Percentiles rank a stretch among this genome's conserved stretches.
Evolutionary conservation across 2,797 vertebrate genomes (phyloP).

Genomic region (Microctenopoma lineatum): DNA sequence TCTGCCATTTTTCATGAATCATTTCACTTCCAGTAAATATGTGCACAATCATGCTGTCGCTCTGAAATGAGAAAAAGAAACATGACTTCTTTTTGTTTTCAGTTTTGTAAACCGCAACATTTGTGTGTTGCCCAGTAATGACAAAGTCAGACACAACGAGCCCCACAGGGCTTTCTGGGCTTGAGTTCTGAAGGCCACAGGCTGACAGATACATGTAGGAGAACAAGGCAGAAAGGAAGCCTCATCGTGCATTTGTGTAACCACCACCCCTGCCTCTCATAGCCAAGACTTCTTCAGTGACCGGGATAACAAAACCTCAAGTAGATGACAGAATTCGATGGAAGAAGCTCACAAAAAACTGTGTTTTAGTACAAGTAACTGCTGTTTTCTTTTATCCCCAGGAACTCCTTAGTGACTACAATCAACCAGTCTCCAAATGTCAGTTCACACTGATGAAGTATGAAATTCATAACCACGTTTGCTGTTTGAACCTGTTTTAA

Average conservation of each 20-base stretch:
- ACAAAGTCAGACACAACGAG: slow-evolving; percentile 69
- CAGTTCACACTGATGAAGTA: slow-evolving; percentile 50
- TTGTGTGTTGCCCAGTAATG: slow-evolving; percentile 78
- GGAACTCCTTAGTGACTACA: slow-evolving; percentile 47
- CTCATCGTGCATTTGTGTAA: slow-evolving; percentile 67
- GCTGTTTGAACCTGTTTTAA: slow-evolving; percentile 39
- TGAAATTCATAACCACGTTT: slow-evolving; percentile 49
- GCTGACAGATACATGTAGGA: slow-evolving; percentile 76
- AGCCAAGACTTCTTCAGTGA: slow-evolving; percentile 74
- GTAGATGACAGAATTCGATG: slow-evolving; percentile 72
- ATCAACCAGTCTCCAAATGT: slow-evolving; percentile 58
- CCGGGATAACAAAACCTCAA: slow-evolving; percentile 73
- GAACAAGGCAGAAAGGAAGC: slow-evolving; percentile 67
- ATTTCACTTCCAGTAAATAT: slow-evolving; percentile 65
- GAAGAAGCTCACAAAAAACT: slow-evolving; percentile 63
- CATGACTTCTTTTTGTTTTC: slow-evolving; percentile 68
- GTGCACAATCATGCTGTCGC: slow-evolving; percentile 53
- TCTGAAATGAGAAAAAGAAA: slow-evolving; percentile 55
- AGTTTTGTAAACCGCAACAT: slow-evolving; percentile 71
- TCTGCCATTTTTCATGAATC: slow-evolving; percentile 58
- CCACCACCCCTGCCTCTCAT: slow-evolving; percentile 65
- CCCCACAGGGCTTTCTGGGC: slow-evolving; percentile 63
- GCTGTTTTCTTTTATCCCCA: slow-evolving; percentile 58
- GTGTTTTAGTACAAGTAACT: slow-evolving; percentile 65
- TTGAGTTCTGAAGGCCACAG: slow-evolving; percentile 70